Conservation (phyloP, 2,113 vertebrate species). For the Pygoscelis adeliae region DNA sequence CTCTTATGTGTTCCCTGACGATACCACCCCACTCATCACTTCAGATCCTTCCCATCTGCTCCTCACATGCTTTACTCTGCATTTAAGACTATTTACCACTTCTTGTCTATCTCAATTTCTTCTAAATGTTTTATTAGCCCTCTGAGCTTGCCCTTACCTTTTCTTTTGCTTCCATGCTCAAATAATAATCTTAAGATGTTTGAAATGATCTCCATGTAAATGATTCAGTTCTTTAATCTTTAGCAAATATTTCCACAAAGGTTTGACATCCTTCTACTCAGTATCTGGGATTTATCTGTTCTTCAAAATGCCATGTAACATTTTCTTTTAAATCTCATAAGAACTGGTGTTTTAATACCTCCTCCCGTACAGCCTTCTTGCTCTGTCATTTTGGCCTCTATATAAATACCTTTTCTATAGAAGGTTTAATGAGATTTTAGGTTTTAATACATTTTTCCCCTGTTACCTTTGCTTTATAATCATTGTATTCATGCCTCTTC, state of each 20-base stretch:
- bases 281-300: constrained; percentile 26
- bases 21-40: background rate
- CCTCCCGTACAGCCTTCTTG: background rate
- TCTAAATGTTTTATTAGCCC: background rate
- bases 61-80: background rate
- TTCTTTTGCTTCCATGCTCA: background rate
- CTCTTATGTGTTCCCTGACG: background rate
- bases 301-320: background rate
- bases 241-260: constrained; percentile 35
- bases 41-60: background rate
- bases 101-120: background rate
- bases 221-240: background rate
- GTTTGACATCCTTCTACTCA: background rate
- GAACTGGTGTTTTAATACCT: background rate
- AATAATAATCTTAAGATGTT: background rate
- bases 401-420: background rate
- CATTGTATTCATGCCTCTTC: background rate
- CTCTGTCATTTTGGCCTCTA: background rate
- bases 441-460: background rate
- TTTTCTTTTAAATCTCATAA: background rate
- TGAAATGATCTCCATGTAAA: background rate
- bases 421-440: constrained; percentile 16
- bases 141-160: background rate
- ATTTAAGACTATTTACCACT: background rate
- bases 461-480: constrained; percentile 12